A percentile compares a stretch with the other conserved stretches of the same genome.
These are phyloP conservation scores for Eupithecia subumbrata DNA, from an alignment of 2,888 invertebrate species.

Conservation along the genomic window DNA sequence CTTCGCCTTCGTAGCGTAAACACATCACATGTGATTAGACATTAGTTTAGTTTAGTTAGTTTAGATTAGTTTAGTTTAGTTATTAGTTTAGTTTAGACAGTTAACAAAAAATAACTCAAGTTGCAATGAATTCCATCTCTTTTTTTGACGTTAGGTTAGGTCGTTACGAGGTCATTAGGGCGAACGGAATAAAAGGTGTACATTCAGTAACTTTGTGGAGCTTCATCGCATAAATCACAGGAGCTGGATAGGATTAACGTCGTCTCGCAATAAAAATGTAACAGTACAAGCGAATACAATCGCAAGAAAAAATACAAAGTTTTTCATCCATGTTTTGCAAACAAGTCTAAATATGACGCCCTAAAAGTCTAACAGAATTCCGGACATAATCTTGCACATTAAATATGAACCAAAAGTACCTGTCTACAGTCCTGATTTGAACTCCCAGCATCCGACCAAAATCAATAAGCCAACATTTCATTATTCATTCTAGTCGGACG, in stretches of 20 bases:
- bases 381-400: background rate
- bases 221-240: constrained; percentile 12
- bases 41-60: too few species aligned
- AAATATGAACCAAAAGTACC: background rate
- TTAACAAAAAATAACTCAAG: background rate
- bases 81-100: too few species aligned
- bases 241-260: constrained; percentile 5
- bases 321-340: background rate
- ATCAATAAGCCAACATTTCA: constrained; percentile 14
- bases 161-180: background rate
- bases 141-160: constrained; percentile 1
- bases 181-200: constrained; percentile 1
- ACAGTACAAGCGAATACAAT: background rate
- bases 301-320: background rate
- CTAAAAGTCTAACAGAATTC: background rate
- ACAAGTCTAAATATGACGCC: background rate
- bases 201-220: constrained; percentile 3
- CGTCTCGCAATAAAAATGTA: background rate
- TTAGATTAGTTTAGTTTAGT: too few species aligned
- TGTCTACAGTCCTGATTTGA: background rate
- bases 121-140: background rate
- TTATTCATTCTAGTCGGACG: constrained; percentile 11
- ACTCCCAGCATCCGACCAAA: constrained; percentile 4
- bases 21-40: background rate
- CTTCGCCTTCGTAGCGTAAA: too few species aligned